Evolutionary conservation across 2,797 vertebrate genomes (phyloP).

Genomic region (Avahi laniger): DNA sequence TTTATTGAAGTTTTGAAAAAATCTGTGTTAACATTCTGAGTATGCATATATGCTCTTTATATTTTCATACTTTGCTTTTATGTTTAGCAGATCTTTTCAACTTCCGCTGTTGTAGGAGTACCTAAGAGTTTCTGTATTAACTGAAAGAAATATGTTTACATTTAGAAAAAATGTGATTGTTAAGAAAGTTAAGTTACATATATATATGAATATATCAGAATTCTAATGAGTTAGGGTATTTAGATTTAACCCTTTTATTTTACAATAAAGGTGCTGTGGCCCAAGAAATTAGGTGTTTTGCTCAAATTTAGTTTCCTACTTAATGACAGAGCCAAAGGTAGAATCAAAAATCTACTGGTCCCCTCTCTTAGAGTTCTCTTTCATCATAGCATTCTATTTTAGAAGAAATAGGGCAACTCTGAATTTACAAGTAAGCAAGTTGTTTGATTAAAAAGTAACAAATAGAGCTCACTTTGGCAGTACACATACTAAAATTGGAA

Average conservation of each 20-base stretch:
- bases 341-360: neutral
- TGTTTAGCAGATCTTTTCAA: slow-evolving; percentile 24
- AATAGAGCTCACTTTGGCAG: neutral
- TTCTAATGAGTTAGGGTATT: neutral
- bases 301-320: neutral
- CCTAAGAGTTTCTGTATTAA: neutral
- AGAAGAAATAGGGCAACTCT: neutral
- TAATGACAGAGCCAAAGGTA: neutral
- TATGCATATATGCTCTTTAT: neutral
- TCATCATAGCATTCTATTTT: neutral
- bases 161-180: neutral
- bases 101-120: neutral
- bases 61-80: slow-evolving; percentile 46
- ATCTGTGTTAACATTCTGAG: neutral
- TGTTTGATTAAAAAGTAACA: slow-evolving; percentile 15
- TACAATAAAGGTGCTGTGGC: neutral
- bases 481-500: neutral
- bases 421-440: slow-evolving; percentile 18
- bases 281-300: neutral
- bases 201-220: neutral
- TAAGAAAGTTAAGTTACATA: neutral
- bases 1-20: neutral
- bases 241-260: neutral
- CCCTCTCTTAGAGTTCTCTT: neutral
- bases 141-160: neutral